Base-by-base conservation (phyloP, 2,888 invertebrate genomes). In the Ptilodon capucinus region DNA sequence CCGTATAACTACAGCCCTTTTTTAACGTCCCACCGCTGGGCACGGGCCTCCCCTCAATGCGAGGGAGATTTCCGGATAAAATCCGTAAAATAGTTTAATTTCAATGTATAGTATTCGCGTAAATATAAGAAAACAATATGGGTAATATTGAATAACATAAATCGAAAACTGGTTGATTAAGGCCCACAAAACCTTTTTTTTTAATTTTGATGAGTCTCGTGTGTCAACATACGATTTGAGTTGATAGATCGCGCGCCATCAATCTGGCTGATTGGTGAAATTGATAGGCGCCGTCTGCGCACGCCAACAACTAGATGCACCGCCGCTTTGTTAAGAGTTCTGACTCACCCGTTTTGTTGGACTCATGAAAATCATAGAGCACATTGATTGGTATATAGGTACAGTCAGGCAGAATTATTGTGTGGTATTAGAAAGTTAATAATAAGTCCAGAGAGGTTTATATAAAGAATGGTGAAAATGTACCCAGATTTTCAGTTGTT, bases 261-360 rank as follows among this genome's bases (percentile, higher is more conserved):
- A 81, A 81, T 82, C 78, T 75, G 76, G 70, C 66, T 84, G 76
- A 84, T 85, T 85, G 83, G 73, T 75, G 71, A 79, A 85, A 86
- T 86, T 84, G 84, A 77, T 74, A 83, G 84, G 86, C 86, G 84
- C 84, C 86, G 83, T 84, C 84, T 81, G 71, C 63, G 68, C 67
- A 60, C 44, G 55, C 64, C 61, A 60, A 65, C 62, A 65, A 68
- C 57, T 60, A 57, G 50, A 62, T 73, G 68, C 74, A 61, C 59
- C 58, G 32, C 51, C 51, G 55, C 52, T 46, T 46, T 18, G 44
- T 42, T 41, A 41, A 41, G 48, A 42, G 35, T 17, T 34, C 57
- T 66, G 64, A 65, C 48, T 65, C 64, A 65, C 42, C 51, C 32
- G 8, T n/a, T n/a, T n/a, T n/a, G n/a, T 39, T 44, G 23, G 45